Evolutionary conservation across 2,797 vertebrate species (phyloP), one percentile per base, ranked within the genome.

Genomic region (Apogon hyalosoma): DNA sequence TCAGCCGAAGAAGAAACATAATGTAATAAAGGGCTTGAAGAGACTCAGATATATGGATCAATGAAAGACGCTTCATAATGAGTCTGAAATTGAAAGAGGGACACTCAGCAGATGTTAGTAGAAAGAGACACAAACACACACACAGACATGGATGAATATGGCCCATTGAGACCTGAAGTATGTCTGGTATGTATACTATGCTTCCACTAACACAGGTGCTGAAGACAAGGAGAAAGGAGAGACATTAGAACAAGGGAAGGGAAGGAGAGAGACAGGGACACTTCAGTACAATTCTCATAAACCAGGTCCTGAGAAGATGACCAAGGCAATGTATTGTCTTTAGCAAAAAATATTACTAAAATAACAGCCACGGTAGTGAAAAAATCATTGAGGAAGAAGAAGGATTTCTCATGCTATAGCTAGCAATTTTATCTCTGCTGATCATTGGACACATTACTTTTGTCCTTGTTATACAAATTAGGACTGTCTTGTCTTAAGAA

Each of bases 131-230:
- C 63, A 77, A 50, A 60, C 45, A 75, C 47, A 80, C 62, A 77
- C 60, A 65, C 38, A 79, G 42, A 70, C 47, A 50, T 41, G 77
- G 75, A 90, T 88, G 90, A 93, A 93, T 92, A 90, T 88, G 86
- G 79, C 68, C 88, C 84, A 92, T 92, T 91, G 91, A 93, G 90
- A 84, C 78, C 83, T 56, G 67, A 92, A 82, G 82, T 87, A 94
- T 91, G 90, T 89, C 85, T 91, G 91, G 90, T 90, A 93, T 94
- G 92, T 81, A 79, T 88, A 91, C 83, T 88, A 93, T 91, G 90
- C 86, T 89, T 93, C 83, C 86, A 91, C 88, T 91, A 92, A 92
- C 92, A 90, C 92, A 91, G 93, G 91, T 94, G 90, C 86, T 79
- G 69, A 59, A 72, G 72, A 67, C 67, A 69, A 61, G 41, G 61